Percentiles rank a stretch among this genome's conserved stretches.
These are phyloP conservation scores for Agapostemon virescens DNA, from an alignment of 2,888 invertebrate species.

Conservation along the genomic window DNA sequence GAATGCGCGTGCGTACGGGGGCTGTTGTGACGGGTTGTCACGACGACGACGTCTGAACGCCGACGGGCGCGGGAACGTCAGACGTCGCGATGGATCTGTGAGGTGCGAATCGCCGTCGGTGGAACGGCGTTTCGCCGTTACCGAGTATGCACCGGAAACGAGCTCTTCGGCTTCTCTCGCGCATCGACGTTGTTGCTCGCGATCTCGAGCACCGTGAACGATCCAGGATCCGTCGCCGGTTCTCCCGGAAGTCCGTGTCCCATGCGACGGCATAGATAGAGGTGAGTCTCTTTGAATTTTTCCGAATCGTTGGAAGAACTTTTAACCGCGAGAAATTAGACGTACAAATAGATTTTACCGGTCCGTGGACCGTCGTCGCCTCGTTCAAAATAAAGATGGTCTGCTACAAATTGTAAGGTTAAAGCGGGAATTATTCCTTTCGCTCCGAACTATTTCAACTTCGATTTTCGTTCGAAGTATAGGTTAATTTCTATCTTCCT, in stretches of 20 bases:
- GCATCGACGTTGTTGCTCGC: not conserved
- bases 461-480: no score
- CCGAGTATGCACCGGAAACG: conserved; percentile 30
- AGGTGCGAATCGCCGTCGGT: conserved; percentile 67
- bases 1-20: conserved; percentile 40
- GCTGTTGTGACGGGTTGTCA: conserved; percentile 56
- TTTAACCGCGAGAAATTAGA: not conserved
- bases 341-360: no score
- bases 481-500: no score
- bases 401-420: no score
- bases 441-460: no score
- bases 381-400: no score
- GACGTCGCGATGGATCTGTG: conserved; percentile 72
- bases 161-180: conserved; percentile 1
- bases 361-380: no score
- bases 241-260: conserved; percentile 24
- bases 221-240: conserved; percentile 16
- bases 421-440: no score
- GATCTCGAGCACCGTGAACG: not conserved
- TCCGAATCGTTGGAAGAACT: not conserved
- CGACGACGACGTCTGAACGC: conserved; percentile 55
- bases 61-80: conserved; percentile 70
- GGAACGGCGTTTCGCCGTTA: conserved; percentile 58
- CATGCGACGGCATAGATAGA: conserved; percentile 37
- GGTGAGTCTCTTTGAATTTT: not conserved